Base-by-base conservation (phyloP, 2,888 invertebrate species). In the Sinelater perroti region DNA sequence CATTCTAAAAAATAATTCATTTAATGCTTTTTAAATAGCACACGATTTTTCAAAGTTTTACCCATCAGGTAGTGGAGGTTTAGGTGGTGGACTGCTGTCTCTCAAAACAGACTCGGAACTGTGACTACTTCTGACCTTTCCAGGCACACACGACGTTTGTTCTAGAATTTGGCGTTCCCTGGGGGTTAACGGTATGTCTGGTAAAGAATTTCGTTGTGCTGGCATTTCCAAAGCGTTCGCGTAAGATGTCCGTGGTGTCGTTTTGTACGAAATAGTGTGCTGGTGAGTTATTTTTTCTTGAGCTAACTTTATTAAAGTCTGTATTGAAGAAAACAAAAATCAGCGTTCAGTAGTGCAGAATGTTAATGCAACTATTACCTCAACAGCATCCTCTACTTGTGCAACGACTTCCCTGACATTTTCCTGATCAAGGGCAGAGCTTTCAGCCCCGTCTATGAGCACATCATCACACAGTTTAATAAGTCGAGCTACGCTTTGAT, bases 391-490 rank as follows among this genome's bases (percentile, higher is more conserved):
- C 70, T 88, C 87, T 11, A 91, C 85, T 66, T 86, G 82, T 64
- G 85, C 83, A 42, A 91, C 86, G 46, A 91, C 85, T 71, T 87
- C 85, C 18, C 83, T 83, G 35, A 87, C 87, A 72, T 86, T 85
- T 68, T 85, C 84, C 60, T 83, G 82, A 70, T 84, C 82, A 35
- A 85, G 73, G 18, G 83, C 84, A 18, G 85, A 84, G n/a, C 85
- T 82, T 70, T 87, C 83, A 67, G 89, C 87, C 36, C 88, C 87
- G 64, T 88, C 87, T 30, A 92, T 81, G 61, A 95, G 83, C 45
- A 93, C 90, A 77, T 94, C 92, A 77, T 96, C 96, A 76, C 95
- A 94, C 64, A 95, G 84, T 70, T 92, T 90, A 68, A 96, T 89
- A 66, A 96, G 83, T 79, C 90, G 88, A 2, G 93, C 94, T 61